Conservation (phyloP, 2,888 invertebrate genomes). For the Mythimna impura region DNA sequence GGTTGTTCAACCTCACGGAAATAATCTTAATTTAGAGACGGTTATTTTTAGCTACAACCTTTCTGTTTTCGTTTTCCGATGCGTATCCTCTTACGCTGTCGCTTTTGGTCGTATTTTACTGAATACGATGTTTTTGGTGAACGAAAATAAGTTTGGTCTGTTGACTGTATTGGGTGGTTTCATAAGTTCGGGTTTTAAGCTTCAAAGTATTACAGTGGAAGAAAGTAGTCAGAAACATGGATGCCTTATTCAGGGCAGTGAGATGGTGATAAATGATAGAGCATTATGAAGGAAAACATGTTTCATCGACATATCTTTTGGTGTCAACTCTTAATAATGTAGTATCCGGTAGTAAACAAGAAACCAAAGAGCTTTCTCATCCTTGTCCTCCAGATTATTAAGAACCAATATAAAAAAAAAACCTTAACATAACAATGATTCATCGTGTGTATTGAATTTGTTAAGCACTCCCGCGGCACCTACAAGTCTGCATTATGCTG, state of each 20-base stretch:
- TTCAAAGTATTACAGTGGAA: slow-evolving; percentile 6
- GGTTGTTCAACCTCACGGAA: slow-evolving; percentile 67
- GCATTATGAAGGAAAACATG: not conserved
- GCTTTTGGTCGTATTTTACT: slow-evolving; percentile 45
- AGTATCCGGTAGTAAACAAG: not conserved
- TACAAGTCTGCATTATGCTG: slow-evolving; percentile 13
- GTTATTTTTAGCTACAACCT: slow-evolving; percentile 60
- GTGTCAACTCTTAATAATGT: no score
- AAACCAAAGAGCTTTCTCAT: not conserved
- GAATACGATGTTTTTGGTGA: slow-evolving; percentile 30
- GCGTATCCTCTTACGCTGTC: slow-evolving; percentile 52
- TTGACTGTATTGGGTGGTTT: not conserved
- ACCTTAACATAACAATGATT: not conserved
- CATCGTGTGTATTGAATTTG: slow-evolving; percentile 19
- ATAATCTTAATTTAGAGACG: slow-evolving; percentile 60
- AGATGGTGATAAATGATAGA: not conserved
- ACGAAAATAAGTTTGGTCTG: slow-evolving; percentile 39
- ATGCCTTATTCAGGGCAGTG: not conserved
- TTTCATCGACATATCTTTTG: not conserved
- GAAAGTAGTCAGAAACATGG: not conserved
- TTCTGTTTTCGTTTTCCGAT: slow-evolving; percentile 53
- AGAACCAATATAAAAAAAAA: not conserved
- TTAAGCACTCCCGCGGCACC: slow-evolving; percentile 8
- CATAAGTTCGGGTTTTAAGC: slow-evolving; percentile 1
- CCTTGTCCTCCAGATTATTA: not conserved